Conservation (phyloP, 1,140 invertebrate genomes). For the Heliconius himera region DNA sequence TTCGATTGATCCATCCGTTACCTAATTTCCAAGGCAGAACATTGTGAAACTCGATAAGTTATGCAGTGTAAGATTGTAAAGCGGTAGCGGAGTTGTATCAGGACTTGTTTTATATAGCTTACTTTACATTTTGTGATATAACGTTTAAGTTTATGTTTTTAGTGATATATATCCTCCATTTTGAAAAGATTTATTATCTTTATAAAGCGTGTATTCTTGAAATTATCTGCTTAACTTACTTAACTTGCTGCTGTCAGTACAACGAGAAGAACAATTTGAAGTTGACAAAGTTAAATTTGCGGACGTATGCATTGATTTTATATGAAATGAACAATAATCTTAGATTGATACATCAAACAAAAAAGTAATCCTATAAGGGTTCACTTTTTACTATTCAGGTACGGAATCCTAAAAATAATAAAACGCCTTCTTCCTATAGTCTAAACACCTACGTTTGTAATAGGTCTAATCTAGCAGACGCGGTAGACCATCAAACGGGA, state of each 20-base stretch:
- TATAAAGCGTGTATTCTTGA: background rate
- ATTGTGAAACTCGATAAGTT: background rate
- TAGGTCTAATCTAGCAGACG: background rate
- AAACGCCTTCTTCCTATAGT: background rate
- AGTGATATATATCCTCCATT: background rate
- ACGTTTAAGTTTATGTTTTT: background rate
- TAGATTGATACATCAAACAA: too few species aligned
- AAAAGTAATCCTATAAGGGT: too few species aligned
- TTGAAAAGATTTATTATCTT: background rate
- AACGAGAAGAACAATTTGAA: too few species aligned
- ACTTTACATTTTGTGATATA: background rate
- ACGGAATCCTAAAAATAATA: too few species aligned
- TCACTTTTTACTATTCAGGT: too few species aligned
- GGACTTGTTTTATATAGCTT: background rate
- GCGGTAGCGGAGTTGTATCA: background rate
- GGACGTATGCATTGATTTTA: too few species aligned
- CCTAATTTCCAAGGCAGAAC: background rate
- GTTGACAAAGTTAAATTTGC: too few species aligned
- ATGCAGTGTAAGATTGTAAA: constrained; percentile 10
- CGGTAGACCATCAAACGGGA: background rate
- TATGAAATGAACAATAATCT: too few species aligned
- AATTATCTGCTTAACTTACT: too few species aligned
- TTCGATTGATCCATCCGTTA: background rate
- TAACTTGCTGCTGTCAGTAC: too few species aligned
- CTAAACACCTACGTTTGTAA: background rate